Conservation (phyloP, 2,113 vertebrate genomes). For the Pandion haliaetus region DNA sequence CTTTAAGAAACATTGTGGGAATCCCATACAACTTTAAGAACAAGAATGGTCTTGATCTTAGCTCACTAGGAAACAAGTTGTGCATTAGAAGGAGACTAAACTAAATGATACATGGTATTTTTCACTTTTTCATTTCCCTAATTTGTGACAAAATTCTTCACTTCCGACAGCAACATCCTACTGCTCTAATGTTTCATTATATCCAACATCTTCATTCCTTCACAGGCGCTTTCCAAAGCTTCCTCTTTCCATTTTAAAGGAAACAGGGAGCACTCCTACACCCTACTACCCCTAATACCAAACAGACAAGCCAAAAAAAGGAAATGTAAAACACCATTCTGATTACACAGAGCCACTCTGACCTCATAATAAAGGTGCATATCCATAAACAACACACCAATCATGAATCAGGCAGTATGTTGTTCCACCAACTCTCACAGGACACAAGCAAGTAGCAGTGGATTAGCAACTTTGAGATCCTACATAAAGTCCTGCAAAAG, state of each 20-base stretch:
- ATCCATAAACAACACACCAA: neutral
- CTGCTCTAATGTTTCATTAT: neutral
- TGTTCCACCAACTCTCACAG: neutral
- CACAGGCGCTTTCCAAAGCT: neutral
- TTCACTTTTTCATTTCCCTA: neutral
- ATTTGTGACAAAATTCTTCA: neutral
- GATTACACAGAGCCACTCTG: neutral
- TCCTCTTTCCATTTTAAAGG: neutral
- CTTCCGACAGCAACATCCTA: neutral
- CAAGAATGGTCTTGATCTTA: neutral
- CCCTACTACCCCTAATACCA: neutral
- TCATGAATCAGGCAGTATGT: neutral
- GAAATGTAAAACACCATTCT: neutral
- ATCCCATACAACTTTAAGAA: neutral
- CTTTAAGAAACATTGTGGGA: neutral
- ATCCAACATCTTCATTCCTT: neutral
- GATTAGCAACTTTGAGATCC: neutral
- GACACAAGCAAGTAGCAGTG: neutral
- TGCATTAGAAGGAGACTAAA: neutral
- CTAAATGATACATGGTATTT: accelerated
- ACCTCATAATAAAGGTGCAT: neutral
- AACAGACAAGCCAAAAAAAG: neutral
- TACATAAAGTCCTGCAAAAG: neutral
- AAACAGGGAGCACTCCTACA: neutral
- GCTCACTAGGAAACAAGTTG: neutral